Percentiles rank a stretch among this genome's conserved stretches.
phyloP scores from a whole-genome alignment of 1,140 invertebrate species.

The Aphidius gifuensis region DNA sequence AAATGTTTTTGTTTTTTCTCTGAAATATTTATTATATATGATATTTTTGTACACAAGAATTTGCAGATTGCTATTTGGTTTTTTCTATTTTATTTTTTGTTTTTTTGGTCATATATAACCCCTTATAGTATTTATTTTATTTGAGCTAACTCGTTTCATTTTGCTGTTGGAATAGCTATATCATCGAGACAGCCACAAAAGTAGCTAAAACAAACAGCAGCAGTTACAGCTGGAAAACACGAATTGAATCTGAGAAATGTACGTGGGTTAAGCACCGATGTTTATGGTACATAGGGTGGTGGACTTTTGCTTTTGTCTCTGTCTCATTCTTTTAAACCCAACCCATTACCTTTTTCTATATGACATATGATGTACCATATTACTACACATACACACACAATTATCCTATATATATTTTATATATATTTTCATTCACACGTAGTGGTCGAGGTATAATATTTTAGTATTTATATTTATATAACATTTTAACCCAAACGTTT shows the following conservation, averaged over 20 bases:
- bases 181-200: too few species aligned
- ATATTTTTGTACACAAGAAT: constrained; percentile 10
- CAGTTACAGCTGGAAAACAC: not conserved
- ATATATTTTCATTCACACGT: constrained; percentile 13
- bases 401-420: not conserved
- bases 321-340: not conserved
- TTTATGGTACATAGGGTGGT: constrained; percentile 14
- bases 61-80: too few species aligned
- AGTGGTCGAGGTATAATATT: constrained; percentile 15
- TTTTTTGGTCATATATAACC: too few species aligned
- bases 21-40: constrained; percentile 21
- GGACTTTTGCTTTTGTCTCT: not conserved
- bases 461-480: too few species aligned
- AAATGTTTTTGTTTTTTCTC: constrained; percentile 17
- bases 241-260: constrained; percentile 13
- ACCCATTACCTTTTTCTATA: constrained; percentile 19
- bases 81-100: too few species aligned
- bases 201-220: too few species aligned
- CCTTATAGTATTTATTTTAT: too few species aligned
- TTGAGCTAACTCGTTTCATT: too few species aligned
- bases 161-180: too few species aligned
- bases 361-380: constrained; percentile 41
- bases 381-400: constrained; percentile 23
- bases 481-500: constrained; percentile 19
- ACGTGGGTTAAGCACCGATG: constrained; percentile 9